Percentiles rank a stretch among this genome's conserved stretches.
Evolutionary conservation across 1,140 invertebrate species (phyloP).

Genomic region (Pantala flavescens): DNA sequence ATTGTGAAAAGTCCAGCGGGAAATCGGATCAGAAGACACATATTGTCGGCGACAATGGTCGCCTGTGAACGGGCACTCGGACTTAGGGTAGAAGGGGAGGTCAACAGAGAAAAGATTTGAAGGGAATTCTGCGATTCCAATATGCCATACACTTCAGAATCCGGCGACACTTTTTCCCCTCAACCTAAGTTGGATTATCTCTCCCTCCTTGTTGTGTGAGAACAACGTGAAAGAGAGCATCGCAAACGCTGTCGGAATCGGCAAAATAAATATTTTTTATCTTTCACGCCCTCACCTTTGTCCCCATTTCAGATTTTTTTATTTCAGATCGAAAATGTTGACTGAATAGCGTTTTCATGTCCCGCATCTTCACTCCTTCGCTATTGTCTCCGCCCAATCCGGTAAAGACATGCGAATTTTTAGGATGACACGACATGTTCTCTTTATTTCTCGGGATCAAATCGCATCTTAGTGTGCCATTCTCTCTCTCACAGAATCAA

Average conservation of each 20-base stretch:
- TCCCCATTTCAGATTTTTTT: background rate
- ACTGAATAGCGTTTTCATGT: slow-evolving; percentile 5
- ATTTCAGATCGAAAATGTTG: slow-evolving; percentile 3
- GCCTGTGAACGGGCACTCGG: background rate
- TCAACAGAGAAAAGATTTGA: background rate
- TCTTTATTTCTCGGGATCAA: background rate
- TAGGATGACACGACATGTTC: background rate
- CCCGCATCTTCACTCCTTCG: background rate
- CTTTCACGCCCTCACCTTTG: background rate
- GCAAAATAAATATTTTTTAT: slow-evolving; percentile 5
- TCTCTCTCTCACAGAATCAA: background rate
- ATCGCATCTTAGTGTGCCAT: background rate
- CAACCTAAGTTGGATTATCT: background rate
- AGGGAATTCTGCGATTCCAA: slow-evolving; percentile 1
- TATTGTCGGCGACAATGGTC: background rate
- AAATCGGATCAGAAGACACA: slow-evolving; percentile 9
- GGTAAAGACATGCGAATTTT: background rate
- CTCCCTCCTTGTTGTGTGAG: background rate
- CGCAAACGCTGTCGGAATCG: background rate
- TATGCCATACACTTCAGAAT: background rate
- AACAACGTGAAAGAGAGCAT: background rate
- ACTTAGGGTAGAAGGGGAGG: background rate
- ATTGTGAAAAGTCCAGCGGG: background rate
- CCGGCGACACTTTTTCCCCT: background rate
- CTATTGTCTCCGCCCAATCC: background rate